Conservation (phyloP, 2,888 invertebrate species). For the Enchytraeus crypticus region DNA sequence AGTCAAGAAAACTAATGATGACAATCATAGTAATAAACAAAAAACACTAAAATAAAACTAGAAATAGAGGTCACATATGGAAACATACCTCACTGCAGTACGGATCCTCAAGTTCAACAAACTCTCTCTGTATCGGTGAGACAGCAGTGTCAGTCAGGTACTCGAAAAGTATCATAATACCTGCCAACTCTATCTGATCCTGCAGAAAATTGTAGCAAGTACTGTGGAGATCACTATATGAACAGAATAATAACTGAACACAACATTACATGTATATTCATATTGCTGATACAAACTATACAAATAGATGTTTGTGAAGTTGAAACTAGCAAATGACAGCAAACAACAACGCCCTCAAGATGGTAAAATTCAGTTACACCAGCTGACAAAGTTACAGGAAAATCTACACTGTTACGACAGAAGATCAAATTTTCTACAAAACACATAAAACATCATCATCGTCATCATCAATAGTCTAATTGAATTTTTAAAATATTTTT, state of each 20-base stretch:
- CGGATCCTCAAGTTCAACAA: slow-evolving; percentile 73
- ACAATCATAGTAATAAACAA: no score
- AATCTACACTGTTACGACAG: no score
- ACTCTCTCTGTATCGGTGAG: slow-evolving; percentile 71
- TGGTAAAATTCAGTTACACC: no score
- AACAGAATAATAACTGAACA: background rate
- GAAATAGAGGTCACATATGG: background rate
- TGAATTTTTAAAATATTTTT: no score
- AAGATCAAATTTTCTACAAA: no score
- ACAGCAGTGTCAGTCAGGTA: slow-evolving; percentile 80
- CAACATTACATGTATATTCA: background rate
- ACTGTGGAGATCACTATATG: background rate
- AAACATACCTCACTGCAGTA: slow-evolving; percentile 66
- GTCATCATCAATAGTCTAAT: no score
- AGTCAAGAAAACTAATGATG: no score
- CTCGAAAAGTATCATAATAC: slow-evolving; percentile 63
- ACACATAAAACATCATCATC: no score
- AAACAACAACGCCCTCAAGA: no score
- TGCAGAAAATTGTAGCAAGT: no score
- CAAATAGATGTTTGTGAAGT: background rate
- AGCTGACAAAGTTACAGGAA: no score
- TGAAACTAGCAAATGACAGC: background rate
- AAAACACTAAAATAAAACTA: background rate
- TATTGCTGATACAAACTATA: background rate
- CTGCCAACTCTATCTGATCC: slow-evolving; percentile 52